phyloP scores from a whole-genome alignment of 2,797 vertebrate genomes.

The Paratrypauchen microcephalus region DNA sequence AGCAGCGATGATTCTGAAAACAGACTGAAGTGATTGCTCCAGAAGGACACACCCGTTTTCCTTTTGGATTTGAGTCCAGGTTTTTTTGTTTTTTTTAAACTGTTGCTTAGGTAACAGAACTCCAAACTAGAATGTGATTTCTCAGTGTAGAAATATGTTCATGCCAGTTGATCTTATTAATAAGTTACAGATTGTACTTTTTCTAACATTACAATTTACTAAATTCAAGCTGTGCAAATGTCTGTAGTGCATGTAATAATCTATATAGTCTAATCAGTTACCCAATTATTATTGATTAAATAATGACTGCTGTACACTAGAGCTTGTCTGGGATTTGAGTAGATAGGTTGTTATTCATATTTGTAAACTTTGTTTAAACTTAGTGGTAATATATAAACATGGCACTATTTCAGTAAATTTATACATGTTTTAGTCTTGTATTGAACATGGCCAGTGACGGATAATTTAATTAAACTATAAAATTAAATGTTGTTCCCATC shows the following conservation, averaged over 20 bases:
- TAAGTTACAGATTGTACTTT: background rate
- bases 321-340: background rate
- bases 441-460: conserved; percentile 35
- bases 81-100: conserved; percentile 31
- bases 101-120: conserved; percentile 24
- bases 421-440: conserved; percentile 32
- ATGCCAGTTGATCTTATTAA: background rate
- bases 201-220: background rate
- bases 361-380: conserved; percentile 31
- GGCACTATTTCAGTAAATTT: conserved; percentile 34
- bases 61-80: conserved; percentile 52
- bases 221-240: background rate
- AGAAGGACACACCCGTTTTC: conserved; percentile 16
- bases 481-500: background rate
- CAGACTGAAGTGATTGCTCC: conserved; percentile 36
- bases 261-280: background rate
- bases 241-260: background rate
- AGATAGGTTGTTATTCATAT: conserved; percentile 12
- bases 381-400: conserved; percentile 35
- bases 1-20: conserved; percentile 43
- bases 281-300: background rate
- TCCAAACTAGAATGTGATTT: conserved; percentile 20
- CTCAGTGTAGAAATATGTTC: conserved; percentile 5
- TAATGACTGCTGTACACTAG: background rate
- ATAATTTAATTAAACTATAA: conserved; percentile 42